Percentiles rank a stretch among this genome's conserved stretches.
Evolutionary conservation across 2,113 vertebrate genomes (phyloP).

Genomic region (Daphoenositta chrysoptera): DNA sequence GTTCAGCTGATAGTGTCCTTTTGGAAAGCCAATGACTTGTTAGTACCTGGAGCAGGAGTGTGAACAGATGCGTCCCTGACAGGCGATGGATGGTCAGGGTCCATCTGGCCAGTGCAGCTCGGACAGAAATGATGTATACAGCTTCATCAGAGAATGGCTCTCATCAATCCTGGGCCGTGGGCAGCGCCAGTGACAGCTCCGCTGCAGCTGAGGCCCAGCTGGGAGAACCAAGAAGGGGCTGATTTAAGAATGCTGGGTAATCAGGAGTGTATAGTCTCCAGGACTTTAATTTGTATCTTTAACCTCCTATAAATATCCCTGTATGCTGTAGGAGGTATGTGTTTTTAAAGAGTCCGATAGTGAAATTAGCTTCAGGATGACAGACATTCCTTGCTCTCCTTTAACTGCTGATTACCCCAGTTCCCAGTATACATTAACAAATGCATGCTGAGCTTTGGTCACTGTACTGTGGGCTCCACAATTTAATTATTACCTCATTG

Average conservation of each 20-base stretch:
- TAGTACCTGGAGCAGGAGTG: slow-evolving; percentile 97
- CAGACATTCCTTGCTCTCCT: slow-evolving; percentile 62
- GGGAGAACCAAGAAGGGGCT: slow-evolving; percentile 81
- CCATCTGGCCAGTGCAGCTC: slow-evolving; percentile 99
- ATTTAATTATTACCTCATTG: slow-evolving; percentile 83
- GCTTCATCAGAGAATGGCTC: slow-evolving; percentile 99
- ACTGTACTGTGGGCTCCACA: slow-evolving; percentile 54
- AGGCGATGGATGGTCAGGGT: slow-evolving; percentile 99
- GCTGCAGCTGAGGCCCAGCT: slow-evolving; percentile 93
- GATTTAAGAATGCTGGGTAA: slow-evolving; percentile 94
- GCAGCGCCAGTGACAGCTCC: slow-evolving; percentile 92
- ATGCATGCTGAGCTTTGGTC: slow-evolving; percentile 64
- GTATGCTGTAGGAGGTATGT: slow-evolving; percentile 74
- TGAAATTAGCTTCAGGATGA: slow-evolving; percentile 75
- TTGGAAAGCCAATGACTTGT: slow-evolving; percentile 97
- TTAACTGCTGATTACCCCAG: slow-evolving; percentile 68
- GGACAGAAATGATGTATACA: slow-evolving; percentile 99
- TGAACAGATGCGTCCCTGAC: slow-evolving; percentile 99
- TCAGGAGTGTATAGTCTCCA: slow-evolving; percentile 82
- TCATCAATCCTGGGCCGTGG: slow-evolving; percentile 96
- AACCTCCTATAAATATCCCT: slow-evolving; percentile 87
- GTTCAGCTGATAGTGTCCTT: slow-evolving; percentile 90
- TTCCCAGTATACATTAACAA: slow-evolving; percentile 67
- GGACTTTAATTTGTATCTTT: slow-evolving; percentile 87
- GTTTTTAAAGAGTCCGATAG: slow-evolving; percentile 72